Base-by-base conservation (phyloP, 2,797 vertebrate species). In the Simalia tracyae region DNA sequence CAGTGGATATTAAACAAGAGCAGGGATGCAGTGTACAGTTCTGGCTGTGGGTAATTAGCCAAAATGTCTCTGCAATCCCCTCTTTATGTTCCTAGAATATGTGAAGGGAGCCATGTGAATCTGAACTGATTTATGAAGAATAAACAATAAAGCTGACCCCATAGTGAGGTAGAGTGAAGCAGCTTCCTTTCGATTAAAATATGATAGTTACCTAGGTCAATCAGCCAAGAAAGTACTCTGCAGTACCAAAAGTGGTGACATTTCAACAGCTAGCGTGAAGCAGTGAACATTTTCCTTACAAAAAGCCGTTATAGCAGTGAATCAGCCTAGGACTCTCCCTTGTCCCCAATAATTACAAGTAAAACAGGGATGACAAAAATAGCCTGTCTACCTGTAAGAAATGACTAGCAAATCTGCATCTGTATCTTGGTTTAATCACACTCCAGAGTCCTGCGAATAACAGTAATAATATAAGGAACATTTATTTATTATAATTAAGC, bases 401-500 rank as follows among this genome's bases (percentile, higher is more conserved):
- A 87, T 61, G n/a, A 66, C 59, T 17, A 81, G 60, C 59, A n/a
- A 54, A 66, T 92, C 89, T 87, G 60, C 85, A 84, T 87, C 88
- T 87, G 89, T 92, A 84, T 87, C 89, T 61, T 64, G 50, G 50
- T 87, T 87, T 92, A 90, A 92, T 92, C 89, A 10, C 85, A 87
- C 89, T 88, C 92, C 14, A 46, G 89, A 92, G 92, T 57, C 89
- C 46, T 42, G 92, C 42, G 68, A 90, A 92, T 87, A 92, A 92
- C 68, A 56, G 85, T 92, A 87, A 92, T 92, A 90, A 92, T 92
- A 46, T 42, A 92, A 88, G 92, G 87, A 84, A 92, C 92, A 87
- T 92, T 92, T 92, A 92, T 92, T 92, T 92, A 92, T 90, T 92
- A 60, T 92, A 90, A 92, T 92, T 92, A 92, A 90, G 89, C 86